Conservation (phyloP, 2,888 invertebrate genomes). For the Schrankia costaestrigalis region DNA sequence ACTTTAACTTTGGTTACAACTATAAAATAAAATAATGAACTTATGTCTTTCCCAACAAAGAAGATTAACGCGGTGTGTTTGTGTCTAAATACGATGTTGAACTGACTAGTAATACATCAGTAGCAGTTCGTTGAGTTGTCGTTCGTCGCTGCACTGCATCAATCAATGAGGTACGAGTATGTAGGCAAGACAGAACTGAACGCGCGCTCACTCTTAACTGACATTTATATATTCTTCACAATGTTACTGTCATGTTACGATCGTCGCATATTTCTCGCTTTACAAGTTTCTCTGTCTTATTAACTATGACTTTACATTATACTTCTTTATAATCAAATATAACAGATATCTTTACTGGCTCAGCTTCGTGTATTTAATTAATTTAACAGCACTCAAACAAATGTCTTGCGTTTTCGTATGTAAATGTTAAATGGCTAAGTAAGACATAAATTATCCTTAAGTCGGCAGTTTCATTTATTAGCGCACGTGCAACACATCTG, state of each 20-base stretch:
- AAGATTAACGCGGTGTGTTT: not conserved
- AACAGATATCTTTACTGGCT: slow-evolving; percentile 4
- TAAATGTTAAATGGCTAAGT: slow-evolving; percentile 22
- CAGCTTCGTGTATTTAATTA: slow-evolving; percentile 7
- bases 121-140: slow-evolving; percentile 40
- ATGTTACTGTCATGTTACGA: slow-evolving; percentile 67
- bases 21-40: slow-evolving; percentile 5
- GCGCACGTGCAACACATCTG: slow-evolving; percentile 38
- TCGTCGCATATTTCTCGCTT: slow-evolving; percentile 51
- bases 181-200: slow-evolving; percentile 42
- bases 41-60: slow-evolving; percentile 1
- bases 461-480: slow-evolving; percentile 33
- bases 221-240: slow-evolving; percentile 74
- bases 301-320: slow-evolving; percentile 21
- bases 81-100: slow-evolving; percentile 14
- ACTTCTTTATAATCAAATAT: not conserved
- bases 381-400: slow-evolving; percentile 9
- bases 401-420: slow-evolving; percentile 16
- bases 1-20: slow-evolving; percentile 6
- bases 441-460: slow-evolving; percentile 30
- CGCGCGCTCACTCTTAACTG: slow-evolving; percentile 56
- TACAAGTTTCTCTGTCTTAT: slow-evolving; percentile 50
- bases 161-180: slow-evolving; percentile 63
- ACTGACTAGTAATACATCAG: slow-evolving; percentile 33
- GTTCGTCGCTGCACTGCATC: slow-evolving; percentile 58